Percentiles rank a stretch among this genome's conserved stretches.
These are phyloP conservation scores for Diadegma fenestrale DNA, from an alignment of 2,888 invertebrate genomes.

Conservation along the genomic window DNA sequence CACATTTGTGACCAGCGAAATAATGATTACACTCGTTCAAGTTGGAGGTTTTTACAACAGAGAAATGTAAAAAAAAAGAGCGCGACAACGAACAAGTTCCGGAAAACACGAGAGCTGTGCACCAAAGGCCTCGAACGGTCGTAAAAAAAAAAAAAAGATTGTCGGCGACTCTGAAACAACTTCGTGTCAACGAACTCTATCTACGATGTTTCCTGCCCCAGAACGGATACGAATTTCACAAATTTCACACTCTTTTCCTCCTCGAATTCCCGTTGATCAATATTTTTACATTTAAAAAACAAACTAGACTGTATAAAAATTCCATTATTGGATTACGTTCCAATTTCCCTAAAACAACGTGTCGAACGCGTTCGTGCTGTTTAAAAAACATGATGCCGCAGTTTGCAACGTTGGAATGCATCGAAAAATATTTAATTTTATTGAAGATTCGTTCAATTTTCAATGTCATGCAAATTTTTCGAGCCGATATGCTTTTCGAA, in stretches of 20 bases:
- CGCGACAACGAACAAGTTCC: slow-evolving; percentile 38
- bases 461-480: too few species aligned
- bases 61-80: slow-evolving; percentile 1
- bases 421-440: too few species aligned
- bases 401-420: too few species aligned
- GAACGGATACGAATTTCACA: background rate
- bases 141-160: slow-evolving; percentile 38
- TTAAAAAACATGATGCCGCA: too few species aligned
- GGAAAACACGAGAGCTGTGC: slow-evolving; percentile 40
- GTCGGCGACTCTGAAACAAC: background rate
- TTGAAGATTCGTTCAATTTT: too few species aligned
- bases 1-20: slow-evolving; percentile 43
- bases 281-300: background rate
- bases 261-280: background rate
- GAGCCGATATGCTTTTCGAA: too few species aligned
- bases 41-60: background rate
- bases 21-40: slow-evolving; percentile 43
- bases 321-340: background rate
- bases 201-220: background rate
- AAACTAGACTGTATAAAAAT: background rate
- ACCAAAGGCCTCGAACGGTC: slow-evolving; percentile 47
- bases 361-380: background rate
- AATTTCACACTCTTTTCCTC: background rate
- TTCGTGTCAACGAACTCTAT: slow-evolving; percentile 54
- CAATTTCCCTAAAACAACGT: slow-evolving; percentile 14